These are phyloP conservation scores for Tipula helvola DNA, from an alignment of 2,888 invertebrate species.

Conservation along the genomic window DNA sequence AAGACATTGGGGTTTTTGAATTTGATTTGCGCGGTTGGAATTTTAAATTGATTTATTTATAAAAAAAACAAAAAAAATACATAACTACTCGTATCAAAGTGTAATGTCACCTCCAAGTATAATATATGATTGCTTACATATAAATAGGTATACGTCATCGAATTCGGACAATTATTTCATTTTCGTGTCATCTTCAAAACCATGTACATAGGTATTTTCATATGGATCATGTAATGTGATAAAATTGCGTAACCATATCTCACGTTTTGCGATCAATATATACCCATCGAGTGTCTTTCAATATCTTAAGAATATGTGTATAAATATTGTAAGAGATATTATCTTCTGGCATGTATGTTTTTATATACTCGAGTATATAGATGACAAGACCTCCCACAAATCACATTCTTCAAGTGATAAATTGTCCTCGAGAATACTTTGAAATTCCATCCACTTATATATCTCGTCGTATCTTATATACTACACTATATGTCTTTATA, in stretches of 20 bases:
- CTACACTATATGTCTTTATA: not conserved
- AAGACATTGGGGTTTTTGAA: not conserved
- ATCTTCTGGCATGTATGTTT: not conserved
- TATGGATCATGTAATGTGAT: not conserved
- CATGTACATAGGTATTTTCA: too few species aligned
- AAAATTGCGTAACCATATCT: not conserved
- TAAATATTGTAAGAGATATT: not conserved
- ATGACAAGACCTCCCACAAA: not conserved
- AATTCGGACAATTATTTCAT: not conserved
- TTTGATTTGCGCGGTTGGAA: not conserved
- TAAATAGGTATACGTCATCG: not conserved
- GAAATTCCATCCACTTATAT: not conserved
- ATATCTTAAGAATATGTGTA: not conserved
- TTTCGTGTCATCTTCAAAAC: too few species aligned
- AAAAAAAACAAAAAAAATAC: not conserved
- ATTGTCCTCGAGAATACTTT: not conserved
- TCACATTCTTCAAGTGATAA: not conserved
- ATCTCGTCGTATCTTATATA: not conserved
- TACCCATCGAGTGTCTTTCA: not conserved
- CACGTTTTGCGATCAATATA: not conserved
- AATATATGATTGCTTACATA: not conserved
- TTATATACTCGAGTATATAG: not conserved
- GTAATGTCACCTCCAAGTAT: not conserved
- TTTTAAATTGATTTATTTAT: not conserved
- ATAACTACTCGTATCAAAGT: not conserved